phyloP scores from a whole-genome alignment of 2,113 vertebrate genomes.

The Peromyscus californicus region DNA sequence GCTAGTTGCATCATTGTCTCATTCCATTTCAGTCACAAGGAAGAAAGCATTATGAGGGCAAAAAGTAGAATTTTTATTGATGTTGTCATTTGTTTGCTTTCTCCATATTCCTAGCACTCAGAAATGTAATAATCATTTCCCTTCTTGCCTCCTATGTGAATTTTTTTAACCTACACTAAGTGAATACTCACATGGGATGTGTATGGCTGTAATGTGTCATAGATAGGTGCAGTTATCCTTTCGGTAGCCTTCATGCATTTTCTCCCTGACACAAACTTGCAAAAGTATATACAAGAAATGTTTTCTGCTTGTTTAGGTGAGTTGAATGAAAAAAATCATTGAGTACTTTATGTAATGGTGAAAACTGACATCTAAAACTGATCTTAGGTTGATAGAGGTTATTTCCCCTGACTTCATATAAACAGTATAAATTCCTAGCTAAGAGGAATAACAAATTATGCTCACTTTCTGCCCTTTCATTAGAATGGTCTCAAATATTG shows the following conservation, averaged over 20 bases:
- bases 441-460: constrained; percentile 27
- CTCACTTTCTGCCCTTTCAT: constrained; percentile 34
- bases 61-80: neutral
- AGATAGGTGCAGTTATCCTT: neutral
- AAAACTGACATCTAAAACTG: constrained; percentile 43
- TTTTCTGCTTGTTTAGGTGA: constrained; percentile 3
- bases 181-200: neutral
- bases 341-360: neutral
- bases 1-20: neutral
- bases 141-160: neutral
- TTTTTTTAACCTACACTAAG: neutral
- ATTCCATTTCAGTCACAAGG: constrained; percentile 29
- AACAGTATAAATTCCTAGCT: neutral
- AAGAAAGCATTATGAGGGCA: neutral
- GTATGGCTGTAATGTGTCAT: no score
- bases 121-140: neutral
- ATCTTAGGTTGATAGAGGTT: neutral
- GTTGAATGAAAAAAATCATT: neutral
- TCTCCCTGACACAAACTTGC: constrained; percentile 16
- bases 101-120: neutral
- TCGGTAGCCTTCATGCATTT: neutral
- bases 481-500: constrained; percentile 17
- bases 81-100: neutral
- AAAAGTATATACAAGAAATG: neutral
- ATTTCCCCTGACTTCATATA: constrained; percentile 58